Evolutionary conservation across 2,113 vertebrate species (phyloP).

Genomic region (Vimba vimba): DNA sequence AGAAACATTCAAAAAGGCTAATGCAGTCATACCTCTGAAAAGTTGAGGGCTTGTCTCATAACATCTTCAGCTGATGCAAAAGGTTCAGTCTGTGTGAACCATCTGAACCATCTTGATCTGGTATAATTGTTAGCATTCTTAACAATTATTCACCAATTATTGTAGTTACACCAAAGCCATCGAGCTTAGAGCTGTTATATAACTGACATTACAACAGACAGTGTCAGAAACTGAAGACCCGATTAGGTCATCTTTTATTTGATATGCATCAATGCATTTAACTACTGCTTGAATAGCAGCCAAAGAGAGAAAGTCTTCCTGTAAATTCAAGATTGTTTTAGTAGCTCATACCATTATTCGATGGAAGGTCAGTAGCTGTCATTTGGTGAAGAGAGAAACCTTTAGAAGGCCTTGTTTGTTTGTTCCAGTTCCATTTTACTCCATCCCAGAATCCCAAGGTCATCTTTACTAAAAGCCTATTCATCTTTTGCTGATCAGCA

Average conservation of each 20-base stretch:
- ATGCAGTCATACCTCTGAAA: slow-evolving; percentile 7
- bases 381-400: slow-evolving; percentile 1
- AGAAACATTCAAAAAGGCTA: slow-evolving; percentile 7
- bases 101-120: neutral
- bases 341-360: slow-evolving; percentile 47
- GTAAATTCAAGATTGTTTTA: slow-evolving; percentile 57
- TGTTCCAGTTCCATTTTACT: slow-evolving; percentile 61
- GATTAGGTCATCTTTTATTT: slow-evolving; percentile 53
- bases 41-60: neutral
- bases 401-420: slow-evolving; percentile 26
- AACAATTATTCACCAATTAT: neutral
- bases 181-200: neutral
- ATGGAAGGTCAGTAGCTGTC: slow-evolving; percentile 41
- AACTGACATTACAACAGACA: slow-evolving; percentile 10
- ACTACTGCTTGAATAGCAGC: slow-evolving; percentile 54
- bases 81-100: neutral
- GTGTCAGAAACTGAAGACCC: slow-evolving; percentile 46
- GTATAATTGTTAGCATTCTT: neutral
- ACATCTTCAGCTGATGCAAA: neutral
- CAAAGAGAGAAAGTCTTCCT: slow-evolving; percentile 57
- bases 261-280: slow-evolving; percentile 45
- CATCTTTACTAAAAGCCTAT: slow-evolving; percentile 64
- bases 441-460: slow-evolving; percentile 64
- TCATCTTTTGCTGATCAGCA: slow-evolving; percentile 53
- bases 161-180: neutral